Evolutionary conservation across 2,113 vertebrate genomes (phyloP).

Genomic region (Trochalopteron elliotii): DNA sequence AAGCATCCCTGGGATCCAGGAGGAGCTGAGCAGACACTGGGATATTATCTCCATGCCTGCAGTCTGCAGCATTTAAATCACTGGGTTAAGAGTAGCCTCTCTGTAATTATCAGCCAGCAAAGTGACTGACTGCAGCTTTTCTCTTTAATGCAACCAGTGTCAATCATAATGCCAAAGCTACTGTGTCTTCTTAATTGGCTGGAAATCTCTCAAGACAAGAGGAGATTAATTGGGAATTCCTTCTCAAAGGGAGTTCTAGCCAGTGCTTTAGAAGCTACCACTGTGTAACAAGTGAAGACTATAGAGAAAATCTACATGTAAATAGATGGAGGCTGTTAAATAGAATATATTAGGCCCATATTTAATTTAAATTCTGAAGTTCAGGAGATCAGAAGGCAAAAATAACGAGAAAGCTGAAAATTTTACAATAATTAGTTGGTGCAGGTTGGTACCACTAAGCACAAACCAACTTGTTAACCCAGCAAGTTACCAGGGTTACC

Average conservation of each 20-base stretch:
- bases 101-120: constrained; percentile 22
- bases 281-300: background rate
- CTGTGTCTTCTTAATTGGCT: background rate
- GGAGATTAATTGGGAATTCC: background rate
- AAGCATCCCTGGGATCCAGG: background rate
- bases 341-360: background rate
- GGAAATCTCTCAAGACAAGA: constrained; percentile 9
- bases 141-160: background rate
- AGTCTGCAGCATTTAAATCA: background rate
- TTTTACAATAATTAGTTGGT: background rate
- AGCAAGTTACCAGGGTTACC: background rate
- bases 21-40: background rate
- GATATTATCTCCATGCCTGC: background rate
- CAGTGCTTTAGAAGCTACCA: background rate
- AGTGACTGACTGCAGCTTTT: background rate
- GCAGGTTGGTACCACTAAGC: background rate
- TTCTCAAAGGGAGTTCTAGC: background rate
- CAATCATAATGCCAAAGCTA: background rate
- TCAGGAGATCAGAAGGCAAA: background rate
- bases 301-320: background rate
- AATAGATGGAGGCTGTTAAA: background rate
- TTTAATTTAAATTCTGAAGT: background rate
- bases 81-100: background rate
- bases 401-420: background rate
- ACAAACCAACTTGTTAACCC: background rate